Evolutionary conservation across 2,888 invertebrate genomes (phyloP), one percentile per base, ranked within the genome.

Genomic region (Himalopsyche japonica): DNA sequence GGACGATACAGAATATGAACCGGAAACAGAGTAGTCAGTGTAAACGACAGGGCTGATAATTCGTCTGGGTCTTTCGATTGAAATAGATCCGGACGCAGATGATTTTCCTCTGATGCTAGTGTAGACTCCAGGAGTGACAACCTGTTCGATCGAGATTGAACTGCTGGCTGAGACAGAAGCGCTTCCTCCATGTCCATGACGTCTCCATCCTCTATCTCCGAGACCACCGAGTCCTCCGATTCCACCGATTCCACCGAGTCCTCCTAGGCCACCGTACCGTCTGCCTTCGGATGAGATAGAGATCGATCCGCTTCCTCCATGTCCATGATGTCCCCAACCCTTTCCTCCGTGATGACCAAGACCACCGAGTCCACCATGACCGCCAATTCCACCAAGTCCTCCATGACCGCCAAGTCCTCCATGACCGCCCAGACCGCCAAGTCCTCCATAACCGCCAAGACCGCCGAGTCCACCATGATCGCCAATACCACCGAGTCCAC

Each of bases 331-430:
- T 43, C 37, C 37, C 10, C 34, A 34, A 7, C 34, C 27, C 2
- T 5, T 18, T 57, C n/a, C n/a, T n/a, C n/a, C n/a, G n/a, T n/a
- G n/a, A n/a, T n/a, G n/a, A n/a, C n/a, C n/a, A n/a, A n/a, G n/a
- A n/a, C n/a, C n/a, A n/a, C n/a, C n/a, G n/a, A n/a, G n/a, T n/a
- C n/a, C n/a, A n/a, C n/a, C n/a, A n/a, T n/a, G n/a, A n/a, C n/a
- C n/a, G 8, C 37, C 82, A n/a, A 47, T 49, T 32, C 82, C 84
- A 3, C 80, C 85, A 48, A 48, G 24, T 24, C 81, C 83, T 49
- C 81, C 80, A 18, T 30, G 57, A 20, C 77, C 76, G 7, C 78
- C 47, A 34, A n/a, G 20, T 34, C 43, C 34, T n/a, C n/a, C n/a
- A n/a, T n/a, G n/a, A n/a, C n/a, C n/a, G n/a, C n/a, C n/a, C n/a